Evolutionary conservation across 2,888 invertebrate species (phyloP), one percentile per base, ranked within the genome.

Genomic region (Mycalesis mineus): DNA sequence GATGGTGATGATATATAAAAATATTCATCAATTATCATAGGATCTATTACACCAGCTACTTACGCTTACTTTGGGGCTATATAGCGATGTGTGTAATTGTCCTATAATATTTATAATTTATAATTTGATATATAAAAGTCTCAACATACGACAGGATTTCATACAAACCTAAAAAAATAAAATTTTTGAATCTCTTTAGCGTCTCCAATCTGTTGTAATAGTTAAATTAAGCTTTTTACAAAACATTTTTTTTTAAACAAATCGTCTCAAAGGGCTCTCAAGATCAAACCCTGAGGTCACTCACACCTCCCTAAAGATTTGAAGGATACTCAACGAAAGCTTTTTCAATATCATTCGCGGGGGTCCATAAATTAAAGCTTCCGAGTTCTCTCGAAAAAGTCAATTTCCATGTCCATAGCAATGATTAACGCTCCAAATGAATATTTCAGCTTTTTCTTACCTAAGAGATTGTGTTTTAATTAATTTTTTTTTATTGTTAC

Each of bases 351-450:
- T 67, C 61, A 53, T 31, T 33, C 31, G 29, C 11, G 1, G 65
- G 71, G 71, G 70, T 71, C 67, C 71, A 71, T 70, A 71, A 70
- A 71, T 71, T 71, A 71, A 65, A 61, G 63, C 58, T 31, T 36
- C 42, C 42, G 59, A 57, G 54, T 53, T 55, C 62, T 57, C 63
- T 68, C 65, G 60, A 69, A 66, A 67, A 66, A 67, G 63, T 65
- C 66, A 68, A 68, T 67, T 65, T 65, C 62, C 57, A 65, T 61
- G 62, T 63, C 62, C 63, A 62, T 55, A 57, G 37, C 57, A 62
- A 55, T 63, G 62, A 65, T 68, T 67, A 65, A 65, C 60, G 65
- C 45, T 50, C 45, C 22, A 49, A 56, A 59, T 61, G 51, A 57
- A 62, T 62, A 57, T 59, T 56, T 56, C 40, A 53, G 31, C 50